These are phyloP conservation scores for Brachyptera putata DNA, from an alignment of 2,888 invertebrate species.

Conservation along the genomic window DNA sequence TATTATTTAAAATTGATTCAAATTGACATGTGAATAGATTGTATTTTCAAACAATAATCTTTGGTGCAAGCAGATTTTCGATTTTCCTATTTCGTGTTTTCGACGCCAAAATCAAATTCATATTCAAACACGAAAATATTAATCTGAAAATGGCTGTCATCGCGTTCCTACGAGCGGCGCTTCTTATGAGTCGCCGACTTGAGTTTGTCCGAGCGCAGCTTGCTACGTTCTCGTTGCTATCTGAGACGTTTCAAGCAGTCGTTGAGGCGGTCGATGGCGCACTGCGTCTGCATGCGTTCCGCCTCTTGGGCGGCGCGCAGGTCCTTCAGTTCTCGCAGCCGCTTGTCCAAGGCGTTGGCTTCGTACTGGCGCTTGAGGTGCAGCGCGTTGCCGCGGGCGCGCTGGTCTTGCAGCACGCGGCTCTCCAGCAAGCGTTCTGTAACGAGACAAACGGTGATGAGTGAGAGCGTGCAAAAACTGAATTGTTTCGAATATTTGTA, in stretches of 20 bases:
- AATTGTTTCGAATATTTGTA: too few relatives aligned
- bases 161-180: too few relatives aligned
- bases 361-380: constrained; percentile 29
- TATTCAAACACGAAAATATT: too few relatives aligned
- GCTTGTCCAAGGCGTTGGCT: constrained; percentile 31
- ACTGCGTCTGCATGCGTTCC: constrained; percentile 32
- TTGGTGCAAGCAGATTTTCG: too few relatives aligned
- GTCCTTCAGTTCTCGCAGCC: constrained; percentile 30
- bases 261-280: constrained; percentile 33
- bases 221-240: constrained; percentile 25
- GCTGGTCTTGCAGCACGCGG: constrained; percentile 47
- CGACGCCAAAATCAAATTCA: too few relatives aligned
- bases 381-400: constrained; percentile 42
- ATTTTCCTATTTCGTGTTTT: too few relatives aligned
- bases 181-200: too few relatives aligned
- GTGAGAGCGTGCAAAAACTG: not conserved
- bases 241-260: constrained; percentile 28
- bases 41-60: too few relatives aligned
- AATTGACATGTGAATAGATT: too few relatives aligned
- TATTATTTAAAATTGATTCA: too few relatives aligned
- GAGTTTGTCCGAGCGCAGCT: too few relatives aligned
- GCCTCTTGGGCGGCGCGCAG: constrained; percentile 27
- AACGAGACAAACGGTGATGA: not conserved
- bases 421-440: constrained; percentile 42
- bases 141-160: too few relatives aligned